Evolutionary conservation across 2,797 vertebrate genomes (phyloP), one percentile per base, ranked within the genome.

Genomic region (Falco novaeseelandiae): DNA sequence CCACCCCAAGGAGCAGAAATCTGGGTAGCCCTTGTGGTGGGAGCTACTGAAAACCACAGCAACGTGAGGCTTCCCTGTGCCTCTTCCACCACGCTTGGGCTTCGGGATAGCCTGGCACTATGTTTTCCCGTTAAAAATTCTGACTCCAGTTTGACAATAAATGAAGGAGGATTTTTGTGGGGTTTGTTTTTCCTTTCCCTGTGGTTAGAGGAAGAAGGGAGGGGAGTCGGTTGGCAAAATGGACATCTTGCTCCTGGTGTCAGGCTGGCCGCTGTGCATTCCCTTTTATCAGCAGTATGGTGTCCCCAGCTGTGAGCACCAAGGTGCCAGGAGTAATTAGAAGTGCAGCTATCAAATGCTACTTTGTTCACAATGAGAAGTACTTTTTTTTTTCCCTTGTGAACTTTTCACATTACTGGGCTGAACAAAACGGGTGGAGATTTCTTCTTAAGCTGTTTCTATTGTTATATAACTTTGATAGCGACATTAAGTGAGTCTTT

Each of bases 391-490:
- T 81, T 59, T 63, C 7, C 44, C 94, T 67, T 83, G 84, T 97
- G 95, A 97, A 95, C 94, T 96, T 93, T 96, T 96, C 95, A 93
- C 93, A 79, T 94, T 73, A 14, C 74, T 65, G 93, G 40, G 69
- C 89, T 90, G 91, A 69, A 52, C 84, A 66, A 61, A 95, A 83
- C 0, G 94, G 96, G 95, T 96, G 96, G 96, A 93, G 94, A 76
- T 91, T 82, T 91, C 84, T 96, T 32, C 92, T 96, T 61, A 72
- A 92, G 76, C 86, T 44, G 16, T 82, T 94, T 93, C 93, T 86
- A 96, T 97, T 97, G 96, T 97, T 97, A 78, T 86, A 79, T 91
- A 96, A 93, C 90, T 95, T 91, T 87, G 95, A 96, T 95, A 94
- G 93, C 4, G 0, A 91, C 80, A 88, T 89, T 93, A 94, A 97